Evolutionary conservation across 2,797 vertebrate species (phyloP), one percentile per base, ranked within the genome.

Genomic region (Notolepis coatsorum): DNA sequence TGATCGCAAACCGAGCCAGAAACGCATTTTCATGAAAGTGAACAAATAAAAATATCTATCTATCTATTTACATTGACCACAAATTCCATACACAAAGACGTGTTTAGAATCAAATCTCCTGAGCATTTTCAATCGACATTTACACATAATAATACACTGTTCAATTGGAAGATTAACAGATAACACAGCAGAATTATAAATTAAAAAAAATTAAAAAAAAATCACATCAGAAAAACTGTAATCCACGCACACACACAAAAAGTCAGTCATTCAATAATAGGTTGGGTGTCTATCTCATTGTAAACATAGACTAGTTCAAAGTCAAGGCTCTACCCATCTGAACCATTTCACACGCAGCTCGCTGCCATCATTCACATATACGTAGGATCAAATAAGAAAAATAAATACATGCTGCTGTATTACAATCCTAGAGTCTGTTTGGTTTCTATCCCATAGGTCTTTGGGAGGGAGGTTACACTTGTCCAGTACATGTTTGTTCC

Each of bases 71-170:
- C 67, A 59, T 67, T 50, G 27, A 76, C 70, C 51, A 69, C 85
- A 89, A 85, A 88, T 88, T 88, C 85, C 79, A 25, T 73, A 73
- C 15, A 37, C n/a, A 60, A 13, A 8, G 28, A 24, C 79, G 84
- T 20, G 55, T 89, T 83, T 75, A 87, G 85, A 89, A 85, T 88
- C 80, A 86, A 75, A 66, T 76, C 24, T 81, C 87, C 88, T 91
- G 88, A 89, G 88, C 77, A 61, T 71, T 54, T 53, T 69, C 24
- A 7, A 65, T 51, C 64, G 23, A 68, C 73, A 79, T 53, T 52
- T 43, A 70, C 60, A 82, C 59, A 33, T 4, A 55, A 4, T 75
- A 65, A 81, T 61, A 75, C 35, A 73, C 13, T 45, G n/a, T n/a
- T n/a, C n/a, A n/a, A n/a, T n/a, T n/a, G n/a, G n/a, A n/a, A n/a